Conservation (phyloP, 2,888 invertebrate genomes). For the Myathropa florea region DNA sequence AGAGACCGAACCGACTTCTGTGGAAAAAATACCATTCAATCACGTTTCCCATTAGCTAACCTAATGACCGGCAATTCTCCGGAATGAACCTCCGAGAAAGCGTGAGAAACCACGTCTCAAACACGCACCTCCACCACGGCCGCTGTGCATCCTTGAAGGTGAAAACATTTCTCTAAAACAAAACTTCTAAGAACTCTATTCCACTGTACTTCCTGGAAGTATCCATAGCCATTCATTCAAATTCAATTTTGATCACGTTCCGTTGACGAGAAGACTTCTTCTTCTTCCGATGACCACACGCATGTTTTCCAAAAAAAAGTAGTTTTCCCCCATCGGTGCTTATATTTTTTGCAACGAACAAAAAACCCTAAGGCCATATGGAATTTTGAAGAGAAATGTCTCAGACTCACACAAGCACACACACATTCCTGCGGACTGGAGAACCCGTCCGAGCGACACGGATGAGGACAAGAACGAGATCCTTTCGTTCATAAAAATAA, state of each 20-base stretch:
- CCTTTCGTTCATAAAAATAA: slow-evolving; percentile 63
- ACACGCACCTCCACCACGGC: neutral
- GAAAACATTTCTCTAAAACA: neutral
- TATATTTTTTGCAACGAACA: neutral
- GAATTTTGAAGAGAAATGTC: slow-evolving; percentile 68
- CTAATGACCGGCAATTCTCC: neutral
- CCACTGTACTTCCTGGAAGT: slow-evolving; percentile 39
- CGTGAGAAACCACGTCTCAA: neutral
- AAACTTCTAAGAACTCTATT: neutral
- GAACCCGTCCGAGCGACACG: slow-evolving; percentile 23
- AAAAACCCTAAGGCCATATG: slow-evolving; percentile 42
- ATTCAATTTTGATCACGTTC: slow-evolving; percentile 47
- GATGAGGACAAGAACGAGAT: slow-evolving; percentile 12
- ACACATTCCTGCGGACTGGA: slow-evolving; percentile 34
- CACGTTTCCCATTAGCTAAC: neutral
- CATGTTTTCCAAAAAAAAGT: slow-evolving; percentile 35
- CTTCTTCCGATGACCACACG: slow-evolving; percentile 56
- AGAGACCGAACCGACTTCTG: neutral
- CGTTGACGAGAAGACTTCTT: slow-evolving; percentile 1
- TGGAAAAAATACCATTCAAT: neutral
- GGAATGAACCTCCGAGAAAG: neutral
- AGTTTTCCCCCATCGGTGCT: neutral
- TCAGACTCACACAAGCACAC: slow-evolving; percentile 24
- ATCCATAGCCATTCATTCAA: slow-evolving; percentile 33
- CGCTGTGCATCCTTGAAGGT: slow-evolving; percentile 5